These are phyloP conservation scores for Proisotoma minuta DNA, from an alignment of 2,888 invertebrate genomes.

Conservation along the genomic window DNA sequence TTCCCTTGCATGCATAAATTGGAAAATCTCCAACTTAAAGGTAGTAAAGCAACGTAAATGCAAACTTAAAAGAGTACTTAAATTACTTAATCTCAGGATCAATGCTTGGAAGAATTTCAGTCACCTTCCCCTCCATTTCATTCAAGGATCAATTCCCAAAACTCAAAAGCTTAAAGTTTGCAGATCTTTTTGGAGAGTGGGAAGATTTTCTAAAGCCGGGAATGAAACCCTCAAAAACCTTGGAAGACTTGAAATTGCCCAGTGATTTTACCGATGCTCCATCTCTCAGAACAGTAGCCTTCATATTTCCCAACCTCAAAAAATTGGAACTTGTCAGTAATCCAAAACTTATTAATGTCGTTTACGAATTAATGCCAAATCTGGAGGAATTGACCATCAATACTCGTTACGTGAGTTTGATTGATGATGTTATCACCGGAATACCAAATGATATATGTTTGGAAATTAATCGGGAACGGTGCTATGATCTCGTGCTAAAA, in stretches of 20 bases:
- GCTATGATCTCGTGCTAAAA: constrained; percentile 7
- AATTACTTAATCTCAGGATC: constrained; percentile 17
- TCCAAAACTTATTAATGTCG: constrained; percentile 22
- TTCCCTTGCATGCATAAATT: constrained; percentile 34
- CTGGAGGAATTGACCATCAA: constrained; percentile 37
- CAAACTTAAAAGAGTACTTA: not conserved
- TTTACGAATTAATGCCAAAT: constrained; percentile 33
- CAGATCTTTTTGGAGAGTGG: constrained; percentile 34
- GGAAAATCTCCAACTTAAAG: constrained; percentile 29
- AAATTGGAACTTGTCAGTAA: constrained; percentile 29
- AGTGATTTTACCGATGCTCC: constrained; percentile 30
- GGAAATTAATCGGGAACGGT: constrained; percentile 9
- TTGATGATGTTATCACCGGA: constrained; percentile 37
- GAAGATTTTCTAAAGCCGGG: constrained; percentile 34
- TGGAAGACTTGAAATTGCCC: constrained; percentile 35
- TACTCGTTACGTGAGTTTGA: constrained; percentile 28
- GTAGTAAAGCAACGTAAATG: not conserved
- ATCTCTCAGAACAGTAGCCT: constrained; percentile 26
- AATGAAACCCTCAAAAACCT: constrained; percentile 31
- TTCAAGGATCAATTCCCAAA: constrained; percentile 35
- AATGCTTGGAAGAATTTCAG: constrained; percentile 32
- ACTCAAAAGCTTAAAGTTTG: constrained; percentile 26
- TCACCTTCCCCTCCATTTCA: constrained; percentile 34
- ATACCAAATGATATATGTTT: constrained; percentile 25
- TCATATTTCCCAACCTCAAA: constrained; percentile 34